Evolutionary conservation across 1,140 invertebrate genomes (phyloP).

Genomic region (Anthonomus grandis): DNA sequence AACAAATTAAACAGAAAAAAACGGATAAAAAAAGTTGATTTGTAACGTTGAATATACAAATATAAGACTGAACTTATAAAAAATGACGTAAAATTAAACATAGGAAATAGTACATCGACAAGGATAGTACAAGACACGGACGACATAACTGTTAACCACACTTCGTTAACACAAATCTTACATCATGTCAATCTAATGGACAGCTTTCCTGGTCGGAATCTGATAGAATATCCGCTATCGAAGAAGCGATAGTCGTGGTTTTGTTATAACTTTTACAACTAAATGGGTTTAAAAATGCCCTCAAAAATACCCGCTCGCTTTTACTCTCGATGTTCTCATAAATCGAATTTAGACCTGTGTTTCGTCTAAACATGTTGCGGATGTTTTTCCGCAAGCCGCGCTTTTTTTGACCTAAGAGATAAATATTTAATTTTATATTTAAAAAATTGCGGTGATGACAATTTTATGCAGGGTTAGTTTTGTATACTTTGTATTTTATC

Average conservation of each 20-base stretch:
- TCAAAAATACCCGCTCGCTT: slow-evolving; percentile 22
- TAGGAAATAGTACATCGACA: too few relatives aligned
- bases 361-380: slow-evolving; percentile 8
- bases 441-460: too few relatives aligned
- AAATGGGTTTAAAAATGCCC: slow-evolving; percentile 23
- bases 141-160: neutral
- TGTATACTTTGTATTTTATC: too few relatives aligned
- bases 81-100: too few relatives aligned
- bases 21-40: neutral
- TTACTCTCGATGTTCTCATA: slow-evolving; percentile 14
- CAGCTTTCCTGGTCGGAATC: slow-evolving; percentile 18
- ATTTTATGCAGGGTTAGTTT: too few relatives aligned
- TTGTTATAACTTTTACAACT: slow-evolving; percentile 22
- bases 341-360: slow-evolving; percentile 19
- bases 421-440: neutral
- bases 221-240: slow-evolving; percentile 20
- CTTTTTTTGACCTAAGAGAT: slow-evolving; percentile 13
- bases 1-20: neutral
- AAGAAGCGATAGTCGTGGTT: slow-evolving; percentile 18
- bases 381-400: neutral
- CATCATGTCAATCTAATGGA: slow-evolving; percentile 8
- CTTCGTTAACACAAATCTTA: neutral
- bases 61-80: too few relatives aligned
- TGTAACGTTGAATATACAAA: too few relatives aligned
- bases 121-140: neutral